These are phyloP conservation scores for Drosophila mimica DNA, from an alignment of 2,888 invertebrate genomes.

Conservation along the genomic window DNA sequence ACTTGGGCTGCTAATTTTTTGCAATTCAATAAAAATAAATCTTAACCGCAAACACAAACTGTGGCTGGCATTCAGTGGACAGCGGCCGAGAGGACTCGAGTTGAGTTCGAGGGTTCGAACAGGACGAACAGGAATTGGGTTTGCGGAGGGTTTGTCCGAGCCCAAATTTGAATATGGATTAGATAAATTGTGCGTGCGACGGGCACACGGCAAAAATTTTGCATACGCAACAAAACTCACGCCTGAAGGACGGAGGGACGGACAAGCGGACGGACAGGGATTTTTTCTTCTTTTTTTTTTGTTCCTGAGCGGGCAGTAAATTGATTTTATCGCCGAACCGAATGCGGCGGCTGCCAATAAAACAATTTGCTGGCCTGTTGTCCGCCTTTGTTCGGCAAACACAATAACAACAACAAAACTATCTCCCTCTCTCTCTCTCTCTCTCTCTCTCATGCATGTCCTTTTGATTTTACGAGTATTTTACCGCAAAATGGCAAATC, in stretches of 20 bases:
- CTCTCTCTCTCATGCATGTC: conserved; percentile 8
- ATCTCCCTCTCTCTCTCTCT: conserved; percentile 10
- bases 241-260: conserved; percentile 25
- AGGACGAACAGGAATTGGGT: neutral
- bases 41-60: conserved; percentile 74
- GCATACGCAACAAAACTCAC: conserved; percentile 61
- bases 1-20: conserved; percentile 57
- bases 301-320: conserved; percentile 60
- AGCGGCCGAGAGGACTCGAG: conserved; percentile 29
- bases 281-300: conserved; percentile 2
- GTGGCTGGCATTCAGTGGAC: conserved; percentile 52
- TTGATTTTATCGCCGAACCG: conserved; percentile 74
- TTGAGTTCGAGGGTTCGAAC: conserved; percentile 17
- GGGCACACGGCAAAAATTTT: conserved; percentile 51
- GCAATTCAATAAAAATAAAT: conserved; percentile 79
- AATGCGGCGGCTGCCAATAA: conserved; percentile 77
- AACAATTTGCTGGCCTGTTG: conserved; percentile 71
- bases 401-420: conserved; percentile 28
- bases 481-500: conserved; percentile 39
- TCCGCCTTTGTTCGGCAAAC: conserved; percentile 52
- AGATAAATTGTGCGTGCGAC: conserved; percentile 75
- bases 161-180: conserved; percentile 78
- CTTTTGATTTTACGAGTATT: conserved; percentile 34
- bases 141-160: conserved; percentile 46
- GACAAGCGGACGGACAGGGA: conserved; percentile 4